A percentile compares a stretch with the other conserved stretches of the same genome.
Evolutionary conservation across 2,113 vertebrate species (phyloP).

Genomic region (Puma concolor): DNA sequence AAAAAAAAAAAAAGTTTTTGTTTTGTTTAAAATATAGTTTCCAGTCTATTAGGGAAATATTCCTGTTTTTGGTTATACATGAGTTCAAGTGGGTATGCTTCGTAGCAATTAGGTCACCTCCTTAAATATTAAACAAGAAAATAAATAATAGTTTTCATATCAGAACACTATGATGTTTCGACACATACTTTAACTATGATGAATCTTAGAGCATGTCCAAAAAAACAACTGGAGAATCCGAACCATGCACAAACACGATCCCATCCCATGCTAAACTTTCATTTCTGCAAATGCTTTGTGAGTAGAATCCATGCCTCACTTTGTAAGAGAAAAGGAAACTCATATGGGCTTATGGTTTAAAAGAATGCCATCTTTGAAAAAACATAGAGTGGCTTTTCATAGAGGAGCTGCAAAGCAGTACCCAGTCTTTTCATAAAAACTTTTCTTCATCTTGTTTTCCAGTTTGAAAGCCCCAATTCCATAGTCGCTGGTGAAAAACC

Average conservation of each 20-base stretch:
- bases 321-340: not conserved
- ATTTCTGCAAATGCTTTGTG: not conserved
- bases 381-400: not conserved
- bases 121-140: not conserved
- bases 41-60: conserved; percentile 10
- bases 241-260: not conserved
- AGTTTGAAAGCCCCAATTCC: not conserved
- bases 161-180: not conserved
- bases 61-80: not conserved
- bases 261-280: not conserved
- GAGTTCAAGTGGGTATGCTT: not conserved
- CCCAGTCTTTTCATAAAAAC: not conserved
- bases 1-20: not conserved
- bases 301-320: not conserved
- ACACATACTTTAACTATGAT: not conserved
- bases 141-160: not conserved
- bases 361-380: not conserved
- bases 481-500: not conserved
- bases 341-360: rapidly evolving
- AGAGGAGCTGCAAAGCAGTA: not conserved
- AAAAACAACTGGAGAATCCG: not conserved
- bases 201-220: not conserved
- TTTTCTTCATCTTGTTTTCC: not conserved
- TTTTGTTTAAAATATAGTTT: not conserved
- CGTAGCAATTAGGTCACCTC: not conserved